phyloP scores from a whole-genome alignment of 2,888 invertebrate genomes.

The Dicroscelio sp. region DNA sequence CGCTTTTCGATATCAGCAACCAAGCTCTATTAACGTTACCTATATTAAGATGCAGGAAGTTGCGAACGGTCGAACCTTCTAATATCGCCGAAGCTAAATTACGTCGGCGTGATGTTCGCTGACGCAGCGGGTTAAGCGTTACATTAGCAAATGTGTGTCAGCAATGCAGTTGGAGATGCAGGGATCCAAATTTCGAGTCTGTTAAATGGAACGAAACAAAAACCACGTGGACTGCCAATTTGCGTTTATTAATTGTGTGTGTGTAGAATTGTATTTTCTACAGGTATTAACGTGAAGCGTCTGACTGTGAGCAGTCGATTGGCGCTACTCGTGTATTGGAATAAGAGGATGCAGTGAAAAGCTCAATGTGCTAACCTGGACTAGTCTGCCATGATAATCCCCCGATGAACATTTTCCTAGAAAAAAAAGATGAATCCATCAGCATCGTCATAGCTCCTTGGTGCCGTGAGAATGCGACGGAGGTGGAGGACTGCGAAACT shows the following conservation, averaged over 20 bases:
- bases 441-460: constrained; percentile 87
- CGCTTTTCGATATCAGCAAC: constrained; percentile 62
- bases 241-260: constrained; percentile 24
- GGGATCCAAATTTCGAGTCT: constrained; percentile 4
- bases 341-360: constrained; percentile 47
- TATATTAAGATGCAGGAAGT: constrained; percentile 71
- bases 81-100: constrained; percentile 55
- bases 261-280: constrained; percentile 2
- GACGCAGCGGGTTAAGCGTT: constrained; percentile 55
- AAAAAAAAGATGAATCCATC: constrained; percentile 93
- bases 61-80: constrained; percentile 62
- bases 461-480: constrained; percentile 83
- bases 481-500: constrained; percentile 88
- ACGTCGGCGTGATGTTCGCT: constrained; percentile 20
- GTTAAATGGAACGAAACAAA: constrained; percentile 45
- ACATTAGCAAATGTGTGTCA: constrained; percentile 68
- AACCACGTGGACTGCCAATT: constrained; percentile 2
- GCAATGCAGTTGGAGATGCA: constrained; percentile 36
- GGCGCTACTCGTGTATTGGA: background rate
- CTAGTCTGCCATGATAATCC: constrained; percentile 99
- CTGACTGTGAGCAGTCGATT: background rate
- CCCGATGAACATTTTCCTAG: constrained; percentile 99
- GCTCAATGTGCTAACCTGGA: constrained; percentile 95
- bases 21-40: constrained; percentile 57
- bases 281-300: constrained; percentile 30